Evolutionary conservation across 92 coral and sea anemone genomes (phyloP).

Genomic region (Epizoanthus stellaris): DNA sequence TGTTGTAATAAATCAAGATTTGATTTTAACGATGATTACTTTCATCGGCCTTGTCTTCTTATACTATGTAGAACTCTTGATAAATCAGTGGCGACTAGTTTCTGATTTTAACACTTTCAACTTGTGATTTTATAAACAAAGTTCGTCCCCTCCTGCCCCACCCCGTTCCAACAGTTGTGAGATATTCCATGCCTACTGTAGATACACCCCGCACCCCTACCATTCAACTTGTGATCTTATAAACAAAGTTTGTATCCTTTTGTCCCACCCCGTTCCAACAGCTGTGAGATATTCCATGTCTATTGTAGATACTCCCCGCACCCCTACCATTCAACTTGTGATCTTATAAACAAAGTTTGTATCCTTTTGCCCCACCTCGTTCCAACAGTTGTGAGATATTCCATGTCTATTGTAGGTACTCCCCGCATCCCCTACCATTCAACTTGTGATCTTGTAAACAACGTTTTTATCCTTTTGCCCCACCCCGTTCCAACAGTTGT

Average conservation of each 20-base stretch:
- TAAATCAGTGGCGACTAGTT: too few species aligned
- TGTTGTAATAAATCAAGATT: too few species aligned
- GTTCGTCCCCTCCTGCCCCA: constrained; percentile 41
- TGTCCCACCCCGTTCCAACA: constrained; percentile 52
- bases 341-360: too few species aligned
- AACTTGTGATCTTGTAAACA: constrained; percentile 31
- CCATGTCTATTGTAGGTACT: too few species aligned
- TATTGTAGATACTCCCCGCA: constrained; percentile 27
- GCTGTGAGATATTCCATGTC: constrained; percentile 9
- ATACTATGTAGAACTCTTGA: too few species aligned
- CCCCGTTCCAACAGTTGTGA: constrained; percentile 39
- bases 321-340: too few species aligned
- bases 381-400: too few species aligned
- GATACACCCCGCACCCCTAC: constrained; percentile 19
- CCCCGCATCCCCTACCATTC: constrained; percentile 15
- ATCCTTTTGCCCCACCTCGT: too few species aligned
- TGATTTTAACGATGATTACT: too few species aligned
- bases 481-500: constrained; percentile 43
- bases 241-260: constrained; percentile 43
- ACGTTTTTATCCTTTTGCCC: constrained; percentile 41
- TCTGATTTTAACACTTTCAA: too few species aligned
- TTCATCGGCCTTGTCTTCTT: too few species aligned
- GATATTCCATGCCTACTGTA: constrained; percentile 31
- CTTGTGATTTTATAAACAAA: constrained; percentile 32
- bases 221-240: too few species aligned